phyloP scores from a whole-genome alignment of 2,113 vertebrate species.

The Phylloscopus trochiloides region DNA sequence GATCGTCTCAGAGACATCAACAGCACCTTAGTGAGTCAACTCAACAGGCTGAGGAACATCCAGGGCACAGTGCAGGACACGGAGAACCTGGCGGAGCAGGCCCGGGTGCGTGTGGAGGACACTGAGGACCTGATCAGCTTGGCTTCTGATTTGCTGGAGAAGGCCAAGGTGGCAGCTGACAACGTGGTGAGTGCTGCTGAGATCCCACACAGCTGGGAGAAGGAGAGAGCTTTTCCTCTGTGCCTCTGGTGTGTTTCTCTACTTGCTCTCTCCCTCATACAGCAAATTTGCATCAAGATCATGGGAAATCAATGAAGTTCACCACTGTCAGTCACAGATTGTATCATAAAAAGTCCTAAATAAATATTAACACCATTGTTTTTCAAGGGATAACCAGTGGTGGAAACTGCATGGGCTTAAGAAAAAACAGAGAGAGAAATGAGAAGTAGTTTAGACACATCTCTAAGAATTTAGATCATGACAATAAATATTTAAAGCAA shows the following conservation, averaged over 20 bases:
- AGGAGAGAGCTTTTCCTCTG: neutral
- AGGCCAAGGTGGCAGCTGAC: constrained; percentile 82
- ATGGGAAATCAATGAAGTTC: neutral
- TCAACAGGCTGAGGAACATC: constrained; percentile 89
- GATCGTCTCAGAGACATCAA: constrained; percentile 89
- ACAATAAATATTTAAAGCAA: neutral
- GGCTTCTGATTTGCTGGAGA: constrained; percentile 87
- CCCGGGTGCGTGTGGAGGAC: constrained; percentile 78
- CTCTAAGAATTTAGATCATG: neutral
- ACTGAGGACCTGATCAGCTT: constrained; percentile 84
- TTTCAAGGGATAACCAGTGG: neutral
- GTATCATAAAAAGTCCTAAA: neutral
- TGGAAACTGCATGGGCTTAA: neutral
- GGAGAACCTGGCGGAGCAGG: constrained; percentile 79
- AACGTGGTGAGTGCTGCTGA: constrained; percentile 83
- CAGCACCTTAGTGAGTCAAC: constrained; percentile 84
- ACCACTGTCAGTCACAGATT: neutral
- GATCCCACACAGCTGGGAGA: neutral
- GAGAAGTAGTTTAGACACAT: neutral
- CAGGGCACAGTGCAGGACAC: constrained; percentile 84
- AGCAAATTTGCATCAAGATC: neutral
- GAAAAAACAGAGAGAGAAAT: neutral
- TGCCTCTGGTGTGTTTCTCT: neutral
- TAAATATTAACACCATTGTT: neutral
- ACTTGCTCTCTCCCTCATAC: neutral